Evolutionary conservation across 1,140 invertebrate genomes (phyloP).

Genomic region (Caerostris darwini): DNA sequence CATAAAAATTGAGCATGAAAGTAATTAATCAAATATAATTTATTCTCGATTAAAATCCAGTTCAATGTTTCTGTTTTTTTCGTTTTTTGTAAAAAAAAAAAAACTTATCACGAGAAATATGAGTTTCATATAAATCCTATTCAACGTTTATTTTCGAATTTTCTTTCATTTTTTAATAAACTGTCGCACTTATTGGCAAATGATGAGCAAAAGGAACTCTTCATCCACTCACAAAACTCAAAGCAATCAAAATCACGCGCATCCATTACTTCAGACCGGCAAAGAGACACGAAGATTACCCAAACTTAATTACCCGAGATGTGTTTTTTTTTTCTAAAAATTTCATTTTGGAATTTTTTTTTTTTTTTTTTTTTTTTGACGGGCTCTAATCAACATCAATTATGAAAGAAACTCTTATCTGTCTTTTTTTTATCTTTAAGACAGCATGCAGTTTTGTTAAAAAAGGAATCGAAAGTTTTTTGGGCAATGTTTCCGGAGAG

Average conservation of each 20-base stretch:
- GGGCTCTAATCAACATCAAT: slow-evolving; percentile 56
- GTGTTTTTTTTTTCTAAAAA: neutral
- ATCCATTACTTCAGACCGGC: neutral
- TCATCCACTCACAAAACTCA: neutral
- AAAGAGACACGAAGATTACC: slow-evolving; percentile 43
- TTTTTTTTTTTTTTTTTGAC: neutral
- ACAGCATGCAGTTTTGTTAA: neutral
- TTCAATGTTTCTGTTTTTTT: too few relatives aligned
- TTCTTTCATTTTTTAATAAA: neutral
- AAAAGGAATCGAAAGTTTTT: slow-evolving; percentile 35
- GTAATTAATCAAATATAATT: too few relatives aligned
- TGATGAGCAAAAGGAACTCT: neutral
- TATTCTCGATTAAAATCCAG: too few relatives aligned
- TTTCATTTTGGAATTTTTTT: neutral
- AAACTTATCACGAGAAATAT: neutral
- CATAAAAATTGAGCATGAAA: too few relatives aligned
- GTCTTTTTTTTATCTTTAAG: neutral
- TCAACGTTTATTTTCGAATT: neutral
- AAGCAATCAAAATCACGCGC: slow-evolving; percentile 49
- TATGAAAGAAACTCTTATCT: slow-evolving; percentile 53
- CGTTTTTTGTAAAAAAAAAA: too few relatives aligned
- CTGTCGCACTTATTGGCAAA: neutral
- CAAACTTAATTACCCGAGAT: slow-evolving; percentile 55
- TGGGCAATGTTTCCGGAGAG: slow-evolving; percentile 40
- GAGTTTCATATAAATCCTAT: neutral